phyloP scores from a whole-genome alignment of 2,113 vertebrate genomes.

The Carlito syrichta region DNA sequence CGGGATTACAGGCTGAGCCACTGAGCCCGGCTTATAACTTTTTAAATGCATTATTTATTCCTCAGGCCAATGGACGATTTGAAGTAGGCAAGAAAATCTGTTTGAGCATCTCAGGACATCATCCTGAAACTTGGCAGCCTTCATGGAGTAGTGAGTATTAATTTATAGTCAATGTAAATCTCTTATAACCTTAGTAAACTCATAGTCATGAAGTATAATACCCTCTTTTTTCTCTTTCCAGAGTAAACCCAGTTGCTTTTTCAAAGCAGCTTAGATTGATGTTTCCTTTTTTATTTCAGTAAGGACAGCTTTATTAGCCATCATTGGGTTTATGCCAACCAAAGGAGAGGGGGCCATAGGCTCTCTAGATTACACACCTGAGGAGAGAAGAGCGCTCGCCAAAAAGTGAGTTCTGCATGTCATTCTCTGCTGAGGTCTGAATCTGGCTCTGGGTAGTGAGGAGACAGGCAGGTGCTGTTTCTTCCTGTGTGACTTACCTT shows the following conservation, averaged over 20 bases:
- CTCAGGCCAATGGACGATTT: conserved; percentile 96
- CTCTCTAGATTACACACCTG: conserved; percentile 97
- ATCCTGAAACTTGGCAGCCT: conserved; percentile 99
- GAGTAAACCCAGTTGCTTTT: conserved; percentile 8
- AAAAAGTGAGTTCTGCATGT: conserved; percentile 91
- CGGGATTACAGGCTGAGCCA: no score
- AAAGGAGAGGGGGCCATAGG: conserved; percentile 99
- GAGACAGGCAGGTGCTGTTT: background rate
- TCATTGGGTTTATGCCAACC: conserved; percentile 99
- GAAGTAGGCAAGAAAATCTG: conserved; percentile 99
- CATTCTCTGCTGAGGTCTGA: background rate
- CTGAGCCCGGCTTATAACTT: no score
- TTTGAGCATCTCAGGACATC: conserved; percentile 98
- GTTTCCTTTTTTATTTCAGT: conserved; percentile 86
- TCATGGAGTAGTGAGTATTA: conserved; percentile 97
- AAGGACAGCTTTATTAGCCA: conserved; percentile 96
- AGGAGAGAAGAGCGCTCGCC: conserved; percentile 95
- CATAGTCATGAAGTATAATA: background rate
- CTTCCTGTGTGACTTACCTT: background rate
- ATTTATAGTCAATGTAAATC: conserved; percentile 20
- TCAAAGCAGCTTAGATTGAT: conserved; percentile 22
- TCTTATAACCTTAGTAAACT: background rate
- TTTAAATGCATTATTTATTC: conserved; percentile 48
- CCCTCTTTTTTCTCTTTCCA: background rate
- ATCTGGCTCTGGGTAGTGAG: background rate